Conservation (phyloP, 1,140 invertebrate species). For the Meloidogyne floridensis region DNA sequence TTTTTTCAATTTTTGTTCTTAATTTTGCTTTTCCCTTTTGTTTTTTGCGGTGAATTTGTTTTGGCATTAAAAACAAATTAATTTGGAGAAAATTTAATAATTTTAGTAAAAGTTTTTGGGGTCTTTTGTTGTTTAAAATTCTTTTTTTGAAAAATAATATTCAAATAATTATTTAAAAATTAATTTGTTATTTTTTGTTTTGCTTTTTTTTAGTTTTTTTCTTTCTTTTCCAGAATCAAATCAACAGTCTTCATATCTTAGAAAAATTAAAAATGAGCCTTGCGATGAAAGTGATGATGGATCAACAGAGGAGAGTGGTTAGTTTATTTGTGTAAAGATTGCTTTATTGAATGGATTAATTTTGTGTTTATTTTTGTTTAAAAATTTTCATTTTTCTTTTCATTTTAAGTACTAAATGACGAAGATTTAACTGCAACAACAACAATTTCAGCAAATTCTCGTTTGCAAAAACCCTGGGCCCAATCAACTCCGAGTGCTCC, state of each 20-base stretch:
- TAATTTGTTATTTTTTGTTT: conserved; percentile 61
- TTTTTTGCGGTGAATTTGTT: too few species aligned
- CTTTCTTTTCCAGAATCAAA: neutral
- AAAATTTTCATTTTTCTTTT: neutral
- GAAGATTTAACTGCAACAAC: conserved; percentile 6
- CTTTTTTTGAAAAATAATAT: neutral
- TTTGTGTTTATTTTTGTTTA: too few species aligned
- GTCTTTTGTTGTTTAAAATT: too few species aligned
- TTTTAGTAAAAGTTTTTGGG: too few species aligned
- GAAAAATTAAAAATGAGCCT: conserved; percentile 57
- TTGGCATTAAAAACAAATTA: too few species aligned
- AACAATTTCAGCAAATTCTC: neutral
- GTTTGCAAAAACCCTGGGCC: conserved; percentile 41
- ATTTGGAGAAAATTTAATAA: too few species aligned
- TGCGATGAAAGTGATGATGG: conserved; percentile 53
- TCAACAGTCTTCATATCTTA: conserved; percentile 39
- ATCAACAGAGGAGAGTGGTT: conserved; percentile 67
- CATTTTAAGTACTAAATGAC: conserved; percentile 23
- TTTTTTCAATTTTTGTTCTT: neutral
- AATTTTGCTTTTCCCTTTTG: too few species aligned
- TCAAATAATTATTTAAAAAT: neutral
- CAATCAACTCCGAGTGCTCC: conserved; percentile 59
- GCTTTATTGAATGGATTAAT: too few species aligned
- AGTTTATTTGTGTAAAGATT: neutral
- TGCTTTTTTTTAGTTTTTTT: neutral